These are phyloP conservation scores for Xanthia icteritia DNA, from an alignment of 2,888 invertebrate species.

Conservation along the genomic window DNA sequence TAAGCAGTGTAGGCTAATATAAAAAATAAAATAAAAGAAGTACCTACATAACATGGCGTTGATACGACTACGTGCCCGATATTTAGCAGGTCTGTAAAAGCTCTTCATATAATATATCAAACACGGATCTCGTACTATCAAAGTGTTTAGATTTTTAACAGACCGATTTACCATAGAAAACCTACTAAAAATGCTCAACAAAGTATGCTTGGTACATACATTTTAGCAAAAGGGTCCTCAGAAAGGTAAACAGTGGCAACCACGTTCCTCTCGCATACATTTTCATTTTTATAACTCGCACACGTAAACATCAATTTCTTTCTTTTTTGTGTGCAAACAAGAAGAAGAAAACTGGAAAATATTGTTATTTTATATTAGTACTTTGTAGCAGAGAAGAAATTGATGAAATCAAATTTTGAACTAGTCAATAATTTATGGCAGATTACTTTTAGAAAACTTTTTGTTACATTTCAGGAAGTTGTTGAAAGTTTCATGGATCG, in stretches of 20 bases:
- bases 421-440: neutral
- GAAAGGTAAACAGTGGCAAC: slow-evolving; percentile 4
- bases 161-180: neutral
- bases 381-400: neutral
- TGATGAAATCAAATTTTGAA: neutral
- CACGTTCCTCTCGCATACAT: slow-evolving; percentile 39
- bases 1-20: no score
- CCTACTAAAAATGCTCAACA: slow-evolving; percentile 12
- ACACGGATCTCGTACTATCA: neutral
- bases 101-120: no score
- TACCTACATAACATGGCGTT: no score
- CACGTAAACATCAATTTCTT: slow-evolving; percentile 21
- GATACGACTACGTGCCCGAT: no score
- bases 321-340: neutral
- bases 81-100: no score
- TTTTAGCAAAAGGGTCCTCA: slow-evolving; percentile 24
- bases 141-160: neutral
- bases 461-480: neutral
- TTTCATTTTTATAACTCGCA: slow-evolving; percentile 45
- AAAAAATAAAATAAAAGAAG: no score
- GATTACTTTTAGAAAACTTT: slow-evolving; percentile 1
- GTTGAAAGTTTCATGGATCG: slow-evolving; percentile 1
- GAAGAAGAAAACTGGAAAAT: slow-evolving; percentile 19
- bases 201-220: slow-evolving; percentile 10
- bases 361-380: slow-evolving; percentile 1